phyloP scores from a whole-genome alignment of 1,140 invertebrate species.

The Phthorimaea operculella region DNA sequence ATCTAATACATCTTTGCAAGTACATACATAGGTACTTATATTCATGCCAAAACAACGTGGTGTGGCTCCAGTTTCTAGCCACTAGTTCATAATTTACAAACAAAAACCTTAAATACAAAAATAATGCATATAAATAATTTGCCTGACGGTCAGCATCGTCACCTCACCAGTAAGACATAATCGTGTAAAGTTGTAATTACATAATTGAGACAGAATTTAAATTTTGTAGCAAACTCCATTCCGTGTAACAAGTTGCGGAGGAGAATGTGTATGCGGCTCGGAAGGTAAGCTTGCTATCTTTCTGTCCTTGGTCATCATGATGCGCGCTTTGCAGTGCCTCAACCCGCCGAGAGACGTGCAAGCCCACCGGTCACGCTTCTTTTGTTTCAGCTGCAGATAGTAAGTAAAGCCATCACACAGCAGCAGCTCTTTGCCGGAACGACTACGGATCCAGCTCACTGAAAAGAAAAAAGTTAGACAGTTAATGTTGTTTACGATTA shows the following conservation, averaged over 20 bases:
- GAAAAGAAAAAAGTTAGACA: background rate
- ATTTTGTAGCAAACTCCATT: background rate
- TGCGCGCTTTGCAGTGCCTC: background rate
- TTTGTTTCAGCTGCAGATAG: background rate
- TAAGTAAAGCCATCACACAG: background rate
- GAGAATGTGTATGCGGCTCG: background rate
- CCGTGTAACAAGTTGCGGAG: background rate
- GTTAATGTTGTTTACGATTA: background rate
- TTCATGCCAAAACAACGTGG: too few species aligned
- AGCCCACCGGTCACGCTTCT: background rate
- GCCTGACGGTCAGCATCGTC: too few species aligned
- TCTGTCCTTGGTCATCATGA: background rate
- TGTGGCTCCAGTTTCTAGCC: too few species aligned
- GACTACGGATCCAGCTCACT: background rate
- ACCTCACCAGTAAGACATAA: too few species aligned
- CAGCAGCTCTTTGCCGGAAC: background rate
- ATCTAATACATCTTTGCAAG: too few species aligned
- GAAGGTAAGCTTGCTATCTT: background rate
- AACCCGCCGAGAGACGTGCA: background rate
- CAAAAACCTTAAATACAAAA: too few species aligned
- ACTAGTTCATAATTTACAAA: too few species aligned
- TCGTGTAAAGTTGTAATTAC: too few species aligned
- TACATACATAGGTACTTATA: too few species aligned
- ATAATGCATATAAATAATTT: too few species aligned
- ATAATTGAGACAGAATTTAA: too few species aligned